Base-by-base conservation (phyloP, 1,140 invertebrate genomes). In the Hormaphis cornu region DNA sequence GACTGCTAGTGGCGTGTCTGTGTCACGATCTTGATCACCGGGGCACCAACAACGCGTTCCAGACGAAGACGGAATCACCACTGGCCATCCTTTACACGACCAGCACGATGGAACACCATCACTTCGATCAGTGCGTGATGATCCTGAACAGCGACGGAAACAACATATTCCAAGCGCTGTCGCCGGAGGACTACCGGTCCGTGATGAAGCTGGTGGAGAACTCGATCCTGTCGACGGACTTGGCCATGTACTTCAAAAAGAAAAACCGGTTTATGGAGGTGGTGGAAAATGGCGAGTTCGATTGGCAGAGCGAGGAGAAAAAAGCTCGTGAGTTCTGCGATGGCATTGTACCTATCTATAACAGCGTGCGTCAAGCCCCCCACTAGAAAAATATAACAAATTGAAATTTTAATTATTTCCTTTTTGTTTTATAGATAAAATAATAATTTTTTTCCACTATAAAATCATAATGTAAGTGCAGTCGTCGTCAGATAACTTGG, bases 111-210 rank as follows among this genome's bases (percentile, higher is more conserved):
- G 95, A 98, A 74, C 94, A 97, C 76, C 95, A 98, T 80, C 95
- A 97, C 77, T 97, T 97, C 77, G 94, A 97, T 77, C 94, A 97
- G 76, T 97, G 94, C 75, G 91, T 97, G 6, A 97, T 97, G 93
- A 97, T 97, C 71, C 83, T 97, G 28, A 95, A 91, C 75, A 91
- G 89, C 44, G 73, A 75, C 63, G 73, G 75, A 28, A 76, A 76
- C 53, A 76, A 76, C 53, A 76, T 76, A 56, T 76, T 76, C 48
- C 78, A 91, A 85, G 91, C 87, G 18, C 79, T 97, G 22, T 89
- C 88, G 3, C 87, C 93, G 61, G 87, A 90, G 69, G 90, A 97
- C 74, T 97, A 97, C 77, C 85, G 89, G 72, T 81, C 82, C 22
- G 91, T 94, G 5, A 96, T 97, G 87, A 88, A 88, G 74, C 85